Percentiles rank a stretch among this genome's conserved stretches.
These are phyloP conservation scores for Numida meleagris DNA, from an alignment of 2,113 vertebrate species.

Conservation along the genomic window DNA sequence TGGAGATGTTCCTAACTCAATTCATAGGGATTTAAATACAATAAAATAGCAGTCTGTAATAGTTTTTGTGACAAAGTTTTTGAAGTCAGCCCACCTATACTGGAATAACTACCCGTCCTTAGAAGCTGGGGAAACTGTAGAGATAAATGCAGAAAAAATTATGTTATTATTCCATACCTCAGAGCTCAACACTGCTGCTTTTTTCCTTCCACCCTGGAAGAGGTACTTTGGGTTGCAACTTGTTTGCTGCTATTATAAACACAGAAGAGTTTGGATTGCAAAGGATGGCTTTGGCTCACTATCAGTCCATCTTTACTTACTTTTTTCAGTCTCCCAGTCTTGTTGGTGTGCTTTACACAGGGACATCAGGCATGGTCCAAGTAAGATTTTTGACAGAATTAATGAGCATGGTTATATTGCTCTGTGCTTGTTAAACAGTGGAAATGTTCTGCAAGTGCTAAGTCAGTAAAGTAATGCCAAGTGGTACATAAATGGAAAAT, in stretches of 20 bases:
- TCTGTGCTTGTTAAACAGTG: not conserved
- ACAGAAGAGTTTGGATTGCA: not conserved
- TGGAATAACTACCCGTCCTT: not conserved
- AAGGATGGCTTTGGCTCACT: not conserved
- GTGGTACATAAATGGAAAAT: not conserved
- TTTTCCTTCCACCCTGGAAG: not conserved
- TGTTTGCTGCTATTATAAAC: not conserved
- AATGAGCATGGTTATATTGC: not conserved
- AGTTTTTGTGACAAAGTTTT: not conserved
- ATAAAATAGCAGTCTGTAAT: conserved; percentile 7
- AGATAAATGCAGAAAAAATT: not conserved
- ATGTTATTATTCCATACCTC: not conserved
- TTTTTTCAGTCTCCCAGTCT: not conserved
- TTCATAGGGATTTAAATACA: conserved; percentile 37
- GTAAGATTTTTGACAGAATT: not conserved
- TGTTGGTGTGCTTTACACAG: not conserved
- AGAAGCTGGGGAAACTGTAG: not conserved
- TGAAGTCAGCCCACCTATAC: not conserved
- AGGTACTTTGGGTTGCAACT: not conserved
- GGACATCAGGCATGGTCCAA: not conserved
- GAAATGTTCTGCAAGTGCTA: not conserved
- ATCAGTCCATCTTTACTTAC: not conserved
- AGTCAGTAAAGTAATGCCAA: not conserved
- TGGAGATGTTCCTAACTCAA: conserved; percentile 36
- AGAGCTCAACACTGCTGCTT: not conserved